Evolutionary conservation across 2,113 vertebrate species (phyloP), one percentile per base, ranked within the genome.

Genomic region (Forbesichthys agassizii): DNA sequence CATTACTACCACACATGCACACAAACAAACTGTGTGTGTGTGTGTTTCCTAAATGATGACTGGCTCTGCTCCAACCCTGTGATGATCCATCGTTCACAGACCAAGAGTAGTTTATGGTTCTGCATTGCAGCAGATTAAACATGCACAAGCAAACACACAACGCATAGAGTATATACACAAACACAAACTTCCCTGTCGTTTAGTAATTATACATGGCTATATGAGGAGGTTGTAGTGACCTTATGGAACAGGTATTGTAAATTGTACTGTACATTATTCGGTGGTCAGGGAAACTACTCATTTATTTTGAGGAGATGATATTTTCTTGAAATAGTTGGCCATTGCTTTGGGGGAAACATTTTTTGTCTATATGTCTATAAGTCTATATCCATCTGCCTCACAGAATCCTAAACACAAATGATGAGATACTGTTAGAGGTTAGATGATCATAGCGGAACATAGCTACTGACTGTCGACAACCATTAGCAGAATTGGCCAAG

Each of bases 351-450:
- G 27, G 27, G 36, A 42, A 8, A 42, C 4, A 42, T 42, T 12
- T 33, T 60, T 11, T 47, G 18, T 68, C 27, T 3, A 27, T 27
- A 27, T 27, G 27, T n/a, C 55, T 54, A 62, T 9, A 64, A 57
- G 52, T 67, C 49, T 62, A 33, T 18, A 11, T 72, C 64, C 9
- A 11, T 67, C 36, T 73, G 11, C 58, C 16, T 27, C 27, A 27
- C 27, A 27, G 27, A 27, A 27, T 27, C 27, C 27, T 27, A 27
- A 27, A 27, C 27, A 27, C 27, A 27, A 27, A 27, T 27, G 27
- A 27, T 27, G 27, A 27, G 27, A 27, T 27, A 27, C 27, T 27
- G 27, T 27, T 27, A 27, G 27, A 27, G 27, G 27, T 27, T 27
- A 27, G 27, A 27, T 27, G 27, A 27, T 1, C 20, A 20, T 20